Percentiles rank a stretch among this genome's conserved stretches.
These are phyloP conservation scores for Trichonephila inaurata DNA, from an alignment of 1,140 invertebrate species.

Conservation along the genomic window DNA sequence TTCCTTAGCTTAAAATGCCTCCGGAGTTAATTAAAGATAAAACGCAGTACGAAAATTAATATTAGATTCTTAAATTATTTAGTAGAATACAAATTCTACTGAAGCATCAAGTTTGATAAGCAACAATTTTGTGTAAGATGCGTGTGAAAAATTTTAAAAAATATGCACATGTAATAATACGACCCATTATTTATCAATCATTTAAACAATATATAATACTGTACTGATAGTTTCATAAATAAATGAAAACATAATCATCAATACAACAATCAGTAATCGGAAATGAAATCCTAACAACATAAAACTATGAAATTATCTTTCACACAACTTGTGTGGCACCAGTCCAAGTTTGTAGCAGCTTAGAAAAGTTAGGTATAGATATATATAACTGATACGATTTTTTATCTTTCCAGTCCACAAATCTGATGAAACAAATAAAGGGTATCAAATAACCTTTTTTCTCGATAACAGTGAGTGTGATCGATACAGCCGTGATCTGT, in stretches of 20 bases:
- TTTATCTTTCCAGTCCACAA: background rate
- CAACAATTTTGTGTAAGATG: too few species aligned
- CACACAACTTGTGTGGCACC: background rate
- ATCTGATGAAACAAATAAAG: slow-evolving; percentile 51
- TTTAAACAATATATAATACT: too few species aligned
- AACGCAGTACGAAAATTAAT: too few species aligned
- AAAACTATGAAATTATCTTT: background rate
- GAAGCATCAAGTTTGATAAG: too few species aligned
- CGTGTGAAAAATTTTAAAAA: too few species aligned
- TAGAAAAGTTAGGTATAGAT: background rate
- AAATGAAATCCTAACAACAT: background rate
- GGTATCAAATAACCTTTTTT: slow-evolving; percentile 56
- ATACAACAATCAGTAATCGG: background rate
- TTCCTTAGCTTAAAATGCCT: too few species aligned
- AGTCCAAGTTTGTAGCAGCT: background rate
- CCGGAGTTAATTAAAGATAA: too few species aligned
- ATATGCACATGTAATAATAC: too few species aligned
- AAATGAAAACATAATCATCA: background rate
- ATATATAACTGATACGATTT: background rate
- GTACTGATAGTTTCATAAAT: too few species aligned
- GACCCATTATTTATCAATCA: too few species aligned
- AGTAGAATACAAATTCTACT: too few species aligned
- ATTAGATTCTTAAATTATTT: too few species aligned
- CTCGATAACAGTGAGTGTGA: slow-evolving; percentile 25
- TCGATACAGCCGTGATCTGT: slow-evolving; percentile 51